A percentile compares a stretch with the other conserved stretches of the same genome.
Evolutionary conservation across 2,113 vertebrate species (phyloP).

Genomic region (Telmatochromis sp.): DNA sequence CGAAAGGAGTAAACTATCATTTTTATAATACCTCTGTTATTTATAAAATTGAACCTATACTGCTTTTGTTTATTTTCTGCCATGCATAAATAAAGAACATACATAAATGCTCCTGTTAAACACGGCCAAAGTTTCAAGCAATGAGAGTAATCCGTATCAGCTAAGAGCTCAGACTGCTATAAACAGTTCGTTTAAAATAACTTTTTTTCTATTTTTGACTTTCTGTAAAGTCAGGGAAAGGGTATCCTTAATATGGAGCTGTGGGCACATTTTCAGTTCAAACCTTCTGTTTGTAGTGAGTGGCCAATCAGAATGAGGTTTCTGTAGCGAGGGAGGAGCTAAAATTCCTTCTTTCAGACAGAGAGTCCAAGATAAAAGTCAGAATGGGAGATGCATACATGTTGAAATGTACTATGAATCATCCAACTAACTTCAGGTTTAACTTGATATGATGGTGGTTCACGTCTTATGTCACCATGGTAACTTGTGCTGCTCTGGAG

Average conservation of each 20-base stretch:
- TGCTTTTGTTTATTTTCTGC: background rate
- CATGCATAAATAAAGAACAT: too few species aligned
- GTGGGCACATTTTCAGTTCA: background rate
- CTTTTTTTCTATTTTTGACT: background rate
- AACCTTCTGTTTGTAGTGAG: background rate
- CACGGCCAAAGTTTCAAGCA: background rate
- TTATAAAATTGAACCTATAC: background rate
- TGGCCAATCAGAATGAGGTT: background rate
- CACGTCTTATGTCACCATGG: background rate
- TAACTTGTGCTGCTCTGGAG: background rate
- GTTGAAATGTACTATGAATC: background rate
- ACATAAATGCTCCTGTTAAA: background rate
- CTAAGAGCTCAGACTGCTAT: background rate
- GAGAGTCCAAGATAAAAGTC: background rate
- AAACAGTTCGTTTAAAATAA: background rate
- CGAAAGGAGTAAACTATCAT: accelerated
- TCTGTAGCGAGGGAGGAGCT: background rate
- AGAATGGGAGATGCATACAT: background rate
- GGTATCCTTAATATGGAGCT: background rate
- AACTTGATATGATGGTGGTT: background rate
- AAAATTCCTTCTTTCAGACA: background rate
- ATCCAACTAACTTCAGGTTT: background rate
- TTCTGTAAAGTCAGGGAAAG: accelerated
- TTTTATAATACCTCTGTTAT: background rate
- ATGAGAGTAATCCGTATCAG: background rate